These are phyloP conservation scores for Rhagium mordax DNA, from an alignment of 2,888 invertebrate species.

Conservation along the genomic window DNA sequence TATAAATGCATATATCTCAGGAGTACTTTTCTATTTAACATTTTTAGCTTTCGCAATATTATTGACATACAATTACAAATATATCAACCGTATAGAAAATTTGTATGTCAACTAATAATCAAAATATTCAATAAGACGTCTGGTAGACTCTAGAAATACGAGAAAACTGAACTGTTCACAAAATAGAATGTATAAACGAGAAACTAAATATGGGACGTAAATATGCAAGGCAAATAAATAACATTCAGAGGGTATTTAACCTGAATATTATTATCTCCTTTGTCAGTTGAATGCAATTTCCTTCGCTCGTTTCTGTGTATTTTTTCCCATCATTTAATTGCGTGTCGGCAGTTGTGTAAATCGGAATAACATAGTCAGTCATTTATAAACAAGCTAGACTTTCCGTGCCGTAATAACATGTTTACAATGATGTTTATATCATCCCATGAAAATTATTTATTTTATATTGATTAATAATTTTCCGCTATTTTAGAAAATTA, in stretches of 20 bases:
- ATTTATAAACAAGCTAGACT: background rate
- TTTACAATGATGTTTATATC: background rate
- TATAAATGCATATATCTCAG: too few species aligned
- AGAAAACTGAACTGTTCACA: conserved; percentile 23
- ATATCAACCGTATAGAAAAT: background rate
- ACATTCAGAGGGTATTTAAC: conserved; percentile 15
- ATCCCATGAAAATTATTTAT: background rate
- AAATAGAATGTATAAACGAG: background rate
- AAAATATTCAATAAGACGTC: background rate
- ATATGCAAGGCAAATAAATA: conserved; percentile 17
- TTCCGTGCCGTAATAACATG: background rate
- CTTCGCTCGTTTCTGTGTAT: background rate
- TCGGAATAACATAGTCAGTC: background rate
- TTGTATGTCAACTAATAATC: background rate
- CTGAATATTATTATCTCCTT: conserved; percentile 24
- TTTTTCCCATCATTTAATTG: background rate
- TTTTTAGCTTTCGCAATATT: background rate
- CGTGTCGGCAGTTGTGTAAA: background rate
- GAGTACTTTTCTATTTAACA: background rate
- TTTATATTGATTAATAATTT: too few species aligned
- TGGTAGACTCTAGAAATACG: background rate
- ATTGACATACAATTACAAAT: background rate
- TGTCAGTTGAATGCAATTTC: conserved; percentile 17
- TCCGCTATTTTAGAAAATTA: too few species aligned
- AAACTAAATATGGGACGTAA: conserved; percentile 10